A percentile compares a stretch with the other conserved stretches of the same genome.
Evolutionary conservation across 2,113 vertebrate species (phyloP).

Genomic region (Melanotaenia duboulayi): DNA sequence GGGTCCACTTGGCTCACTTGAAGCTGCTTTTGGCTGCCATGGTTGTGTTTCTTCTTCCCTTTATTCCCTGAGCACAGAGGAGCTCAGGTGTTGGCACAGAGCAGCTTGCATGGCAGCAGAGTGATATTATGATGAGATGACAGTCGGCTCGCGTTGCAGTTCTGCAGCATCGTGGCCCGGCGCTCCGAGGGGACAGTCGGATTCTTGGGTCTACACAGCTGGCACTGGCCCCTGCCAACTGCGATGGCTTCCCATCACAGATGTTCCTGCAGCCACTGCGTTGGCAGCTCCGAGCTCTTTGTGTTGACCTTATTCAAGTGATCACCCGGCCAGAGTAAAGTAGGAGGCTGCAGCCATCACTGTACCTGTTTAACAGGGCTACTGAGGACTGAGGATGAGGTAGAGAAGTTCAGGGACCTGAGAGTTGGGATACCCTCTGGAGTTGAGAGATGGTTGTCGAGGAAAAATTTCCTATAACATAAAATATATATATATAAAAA

Average conservation of each 20-base stretch:
- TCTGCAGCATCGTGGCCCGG: conserved; percentile 57
- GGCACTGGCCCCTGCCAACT: conserved; percentile 61
- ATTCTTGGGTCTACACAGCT: conserved; percentile 73
- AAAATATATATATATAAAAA: too few species aligned
- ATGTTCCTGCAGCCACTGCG: conserved; percentile 66
- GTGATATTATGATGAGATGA: conserved; percentile 73
- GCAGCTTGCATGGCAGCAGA: conserved; percentile 70
- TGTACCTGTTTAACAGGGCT: conserved; percentile 16
- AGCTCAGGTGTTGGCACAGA: conserved; percentile 74
- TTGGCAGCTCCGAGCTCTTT: conserved; percentile 53
- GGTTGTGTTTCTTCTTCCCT: conserved; percentile 34
- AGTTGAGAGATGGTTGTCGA: too few species aligned
- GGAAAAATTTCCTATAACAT: too few species aligned
- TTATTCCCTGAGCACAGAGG: conserved; percentile 52
- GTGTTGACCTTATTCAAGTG: conserved; percentile 66
- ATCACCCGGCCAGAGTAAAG: conserved; percentile 39
- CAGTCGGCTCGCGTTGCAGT: conserved; percentile 64
- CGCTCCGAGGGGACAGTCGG: conserved; percentile 55
- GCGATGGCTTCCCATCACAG: conserved; percentile 68
- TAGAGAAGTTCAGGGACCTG: conserved; percentile 2
- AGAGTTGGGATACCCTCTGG: too few species aligned
- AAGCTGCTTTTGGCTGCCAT: conserved; percentile 39
- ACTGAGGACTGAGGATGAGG: background rate
- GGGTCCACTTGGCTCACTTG: conserved; percentile 38
- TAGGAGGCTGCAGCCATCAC: conserved; percentile 1